These are phyloP conservation scores for Diorhabda elongata DNA, from an alignment of 1,140 invertebrate species.

Conservation along the genomic window DNA sequence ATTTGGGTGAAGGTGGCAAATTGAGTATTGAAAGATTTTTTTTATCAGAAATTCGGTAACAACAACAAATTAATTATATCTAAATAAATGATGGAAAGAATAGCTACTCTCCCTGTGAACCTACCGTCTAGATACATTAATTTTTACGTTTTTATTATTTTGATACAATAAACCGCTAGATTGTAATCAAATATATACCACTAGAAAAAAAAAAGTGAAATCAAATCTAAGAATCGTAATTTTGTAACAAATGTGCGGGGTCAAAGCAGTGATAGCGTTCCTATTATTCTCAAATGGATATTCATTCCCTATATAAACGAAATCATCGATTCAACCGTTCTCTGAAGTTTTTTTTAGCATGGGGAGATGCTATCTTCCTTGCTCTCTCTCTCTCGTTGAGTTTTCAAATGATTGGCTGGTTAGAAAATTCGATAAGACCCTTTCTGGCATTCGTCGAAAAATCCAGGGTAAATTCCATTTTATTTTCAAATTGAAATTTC, in stretches of 20 bases:
- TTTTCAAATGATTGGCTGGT: conserved; percentile 35
- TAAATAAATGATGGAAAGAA: too few relatives aligned
- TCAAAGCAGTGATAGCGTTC: conserved; percentile 30
- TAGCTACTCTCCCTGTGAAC: too few relatives aligned
- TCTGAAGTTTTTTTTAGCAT: conserved; percentile 27
- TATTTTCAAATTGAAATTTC: conserved; percentile 38
- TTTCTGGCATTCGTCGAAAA: conserved; percentile 24
- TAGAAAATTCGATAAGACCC: conserved; percentile 31
- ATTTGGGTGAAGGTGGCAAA: too few relatives aligned
- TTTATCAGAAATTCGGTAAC: too few relatives aligned
- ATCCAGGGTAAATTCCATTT: conserved; percentile 31
- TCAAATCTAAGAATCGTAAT: conserved; percentile 20
- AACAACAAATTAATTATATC: too few relatives aligned
- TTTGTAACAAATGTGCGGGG: conserved; percentile 25
- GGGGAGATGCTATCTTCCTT: conserved; percentile 28
- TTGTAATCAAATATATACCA: not conserved
- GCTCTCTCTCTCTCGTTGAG: conserved; percentile 15
- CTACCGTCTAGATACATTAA: too few relatives aligned
- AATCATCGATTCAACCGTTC: conserved; percentile 34
- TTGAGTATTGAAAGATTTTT: too few relatives aligned
- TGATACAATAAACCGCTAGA: conserved; percentile 10
- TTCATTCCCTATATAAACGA: conserved; percentile 37
- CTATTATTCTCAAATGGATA: conserved; percentile 37
- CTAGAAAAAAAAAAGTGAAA: conserved; percentile 2
- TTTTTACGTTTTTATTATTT: not conserved